phyloP scores from a whole-genome alignment of 2,888 invertebrate species.

The Deilephila elpenor region DNA sequence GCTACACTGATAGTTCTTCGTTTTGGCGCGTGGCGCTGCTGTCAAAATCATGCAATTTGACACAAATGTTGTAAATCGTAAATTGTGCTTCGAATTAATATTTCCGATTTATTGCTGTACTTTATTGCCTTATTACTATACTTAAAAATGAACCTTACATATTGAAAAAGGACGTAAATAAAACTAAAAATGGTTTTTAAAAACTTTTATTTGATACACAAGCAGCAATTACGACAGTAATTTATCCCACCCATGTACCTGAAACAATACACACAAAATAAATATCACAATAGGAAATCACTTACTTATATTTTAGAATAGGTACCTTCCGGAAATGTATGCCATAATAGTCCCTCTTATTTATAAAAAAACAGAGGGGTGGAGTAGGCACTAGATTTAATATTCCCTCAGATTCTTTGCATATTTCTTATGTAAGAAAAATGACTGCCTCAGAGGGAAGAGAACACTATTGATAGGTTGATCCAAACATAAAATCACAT shows the following conservation, averaged over 20 bases:
- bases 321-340: slow-evolving; percentile 50
- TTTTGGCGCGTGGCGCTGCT: too few species aligned
- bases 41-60: too few species aligned
- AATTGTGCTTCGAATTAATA: too few species aligned
- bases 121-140: background rate
- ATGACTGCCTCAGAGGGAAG: slow-evolving; percentile 80
- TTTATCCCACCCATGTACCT: slow-evolving; percentile 69
- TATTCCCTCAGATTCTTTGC: slow-evolving; percentile 79
- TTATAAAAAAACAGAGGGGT: slow-evolving; percentile 61
- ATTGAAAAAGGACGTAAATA: background rate
- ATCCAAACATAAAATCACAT: background rate
- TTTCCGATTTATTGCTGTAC: background rate
- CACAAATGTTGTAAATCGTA: too few species aligned
- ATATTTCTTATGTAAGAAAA: slow-evolving; percentile 66
- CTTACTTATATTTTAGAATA: slow-evolving; percentile 6
- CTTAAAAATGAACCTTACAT: background rate
- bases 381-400: slow-evolving; percentile 62
- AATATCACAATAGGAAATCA: slow-evolving; percentile 21
- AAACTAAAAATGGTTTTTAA: slow-evolving; percentile 52
- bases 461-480: background rate
- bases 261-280: slow-evolving; percentile 54
- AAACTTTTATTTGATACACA: slow-evolving; percentile 76
- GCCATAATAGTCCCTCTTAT: slow-evolving; percentile 67
- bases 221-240: slow-evolving; percentile 53
- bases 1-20: too few species aligned